These are phyloP conservation scores for Theodoxus fluviatilis DNA, from an alignment of 2,888 invertebrate genomes.

Conservation along the genomic window DNA sequence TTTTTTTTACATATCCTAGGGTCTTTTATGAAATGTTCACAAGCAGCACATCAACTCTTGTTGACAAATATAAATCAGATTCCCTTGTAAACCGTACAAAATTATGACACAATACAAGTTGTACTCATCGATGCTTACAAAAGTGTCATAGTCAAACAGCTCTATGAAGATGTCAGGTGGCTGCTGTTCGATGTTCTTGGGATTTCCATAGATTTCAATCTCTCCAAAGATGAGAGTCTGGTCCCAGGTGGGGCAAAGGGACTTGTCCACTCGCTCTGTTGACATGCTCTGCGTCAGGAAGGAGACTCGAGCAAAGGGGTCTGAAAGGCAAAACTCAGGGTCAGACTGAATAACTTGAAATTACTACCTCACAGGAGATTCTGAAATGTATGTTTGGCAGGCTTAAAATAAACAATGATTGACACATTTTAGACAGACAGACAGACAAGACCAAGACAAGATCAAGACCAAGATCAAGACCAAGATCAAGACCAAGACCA, in stretches of 20 bases:
- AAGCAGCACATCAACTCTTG: too few species aligned
- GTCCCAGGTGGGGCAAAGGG: conserved; percentile 68
- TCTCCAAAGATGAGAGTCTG: conserved; percentile 67
- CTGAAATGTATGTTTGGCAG: background rate
- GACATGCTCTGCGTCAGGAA: conserved; percentile 65
- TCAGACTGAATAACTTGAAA: background rate
- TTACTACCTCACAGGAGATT: background rate
- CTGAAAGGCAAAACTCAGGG: conserved; percentile 39
- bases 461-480: background rate
- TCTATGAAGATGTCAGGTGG: conserved; percentile 66
- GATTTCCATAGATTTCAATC: conserved; percentile 64
- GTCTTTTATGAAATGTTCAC: too few species aligned
- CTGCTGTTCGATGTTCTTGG: conserved; percentile 52
- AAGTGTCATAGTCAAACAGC: conserved; percentile 67
- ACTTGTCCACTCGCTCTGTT: conserved; percentile 64
- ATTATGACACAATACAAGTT: background rate
- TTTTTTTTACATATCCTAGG: too few species aligned
- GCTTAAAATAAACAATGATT: background rate
- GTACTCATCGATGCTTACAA: conserved; percentile 56
- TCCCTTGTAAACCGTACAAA: too few species aligned
- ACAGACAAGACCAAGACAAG: background rate
- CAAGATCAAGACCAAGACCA: background rate
- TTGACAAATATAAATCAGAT: too few species aligned
- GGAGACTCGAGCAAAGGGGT: conserved; percentile 66
- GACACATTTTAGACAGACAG: background rate